These are phyloP conservation scores for Argyrosomus japonicus DNA, from an alignment of 2,113 vertebrate genomes.

Conservation along the genomic window DNA sequence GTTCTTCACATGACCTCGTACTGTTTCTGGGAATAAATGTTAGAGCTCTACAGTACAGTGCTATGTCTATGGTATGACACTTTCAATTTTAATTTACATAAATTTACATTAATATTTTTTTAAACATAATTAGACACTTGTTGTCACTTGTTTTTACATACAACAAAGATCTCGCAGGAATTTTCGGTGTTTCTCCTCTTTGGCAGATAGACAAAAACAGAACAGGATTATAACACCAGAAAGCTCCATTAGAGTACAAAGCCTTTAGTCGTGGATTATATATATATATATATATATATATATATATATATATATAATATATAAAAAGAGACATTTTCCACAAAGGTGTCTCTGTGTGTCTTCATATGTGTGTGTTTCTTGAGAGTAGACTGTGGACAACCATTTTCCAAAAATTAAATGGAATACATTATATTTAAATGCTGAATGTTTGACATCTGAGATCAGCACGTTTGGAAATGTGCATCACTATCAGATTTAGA, in stretches of 20 bases:
- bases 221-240: slow-evolving; percentile 7
- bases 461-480: too few relatives aligned
- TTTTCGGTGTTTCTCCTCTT: background rate
- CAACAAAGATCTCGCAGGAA: background rate
- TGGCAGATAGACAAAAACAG: slow-evolving; percentile 3
- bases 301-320: too few relatives aligned
- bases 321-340: background rate
- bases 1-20: background rate
- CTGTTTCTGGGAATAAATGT: background rate
- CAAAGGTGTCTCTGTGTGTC: background rate
- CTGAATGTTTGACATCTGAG: too few relatives aligned
- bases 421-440: too few relatives aligned
- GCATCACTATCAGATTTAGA: too few relatives aligned
- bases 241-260: background rate
- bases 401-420: too few relatives aligned
- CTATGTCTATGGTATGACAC: background rate
- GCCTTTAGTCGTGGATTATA: slow-evolving; percentile 1
- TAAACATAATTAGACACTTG: too few relatives aligned
- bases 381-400: too few relatives aligned
- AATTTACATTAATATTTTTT: too few relatives aligned
- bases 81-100: too few relatives aligned
- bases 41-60: background rate
- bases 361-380: background rate
- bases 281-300: background rate
- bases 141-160: background rate